Percentiles rank a stretch among this genome's conserved stretches.
Evolutionary conservation across 1,140 invertebrate genomes (phyloP).

Genomic region (Tetramorium parvispinum): DNA sequence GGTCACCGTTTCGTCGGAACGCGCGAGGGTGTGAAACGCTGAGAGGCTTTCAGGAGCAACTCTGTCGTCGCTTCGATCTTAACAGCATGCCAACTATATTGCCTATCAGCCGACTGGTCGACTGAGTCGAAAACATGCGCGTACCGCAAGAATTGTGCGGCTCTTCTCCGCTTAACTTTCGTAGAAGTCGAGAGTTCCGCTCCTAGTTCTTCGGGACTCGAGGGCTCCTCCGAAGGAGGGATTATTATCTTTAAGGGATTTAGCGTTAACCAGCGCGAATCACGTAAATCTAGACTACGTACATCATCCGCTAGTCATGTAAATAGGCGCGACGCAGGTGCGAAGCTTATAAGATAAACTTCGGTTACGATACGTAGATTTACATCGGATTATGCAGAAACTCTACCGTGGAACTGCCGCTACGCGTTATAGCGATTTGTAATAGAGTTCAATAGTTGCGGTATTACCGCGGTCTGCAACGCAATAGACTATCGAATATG

Average conservation of each 20-base stretch:
- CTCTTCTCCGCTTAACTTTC: neutral
- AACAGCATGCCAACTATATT: neutral
- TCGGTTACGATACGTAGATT: conserved; percentile 70
- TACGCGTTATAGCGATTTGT: conserved; percentile 34
- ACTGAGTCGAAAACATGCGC: neutral
- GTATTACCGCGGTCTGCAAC: conserved; percentile 1
- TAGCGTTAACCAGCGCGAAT: neutral
- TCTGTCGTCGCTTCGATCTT: neutral
- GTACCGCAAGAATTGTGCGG: neutral
- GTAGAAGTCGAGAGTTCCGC: neutral
- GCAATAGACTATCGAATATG: conserved; percentile 2
- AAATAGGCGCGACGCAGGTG: conserved; percentile 73
- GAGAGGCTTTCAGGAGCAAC: neutral
- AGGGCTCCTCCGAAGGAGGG: neutral
- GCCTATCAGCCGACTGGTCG: neutral
- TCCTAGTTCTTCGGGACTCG: neutral
- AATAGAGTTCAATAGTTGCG: conserved; percentile 35
- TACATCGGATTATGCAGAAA: conserved; percentile 68
- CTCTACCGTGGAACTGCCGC: conserved; percentile 40
- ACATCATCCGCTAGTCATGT: conserved; percentile 71
- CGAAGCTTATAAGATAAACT: conserved; percentile 63
- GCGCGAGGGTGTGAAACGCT: neutral
- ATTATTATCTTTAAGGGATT: neutral
- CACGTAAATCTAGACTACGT: conserved; percentile 45
- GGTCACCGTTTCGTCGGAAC: neutral